Conservation (phyloP, 2,113 vertebrate genomes). For the Ageneiosus marmoratus region DNA sequence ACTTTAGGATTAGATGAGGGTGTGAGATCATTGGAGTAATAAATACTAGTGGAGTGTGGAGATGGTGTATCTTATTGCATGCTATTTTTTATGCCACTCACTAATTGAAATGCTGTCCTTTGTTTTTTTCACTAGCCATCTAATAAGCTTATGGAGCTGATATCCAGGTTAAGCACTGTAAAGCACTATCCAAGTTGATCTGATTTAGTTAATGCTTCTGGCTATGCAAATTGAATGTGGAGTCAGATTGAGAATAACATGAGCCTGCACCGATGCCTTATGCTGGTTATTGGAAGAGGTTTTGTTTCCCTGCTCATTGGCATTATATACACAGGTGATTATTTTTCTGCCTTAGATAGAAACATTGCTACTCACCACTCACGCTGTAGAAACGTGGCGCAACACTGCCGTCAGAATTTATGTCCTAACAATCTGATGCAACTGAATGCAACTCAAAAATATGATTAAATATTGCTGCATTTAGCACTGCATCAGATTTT, state of each 20-base stretch:
- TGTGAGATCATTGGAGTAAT: not conserved
- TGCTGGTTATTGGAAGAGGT: conserved; percentile 48
- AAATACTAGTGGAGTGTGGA: conserved; percentile 35
- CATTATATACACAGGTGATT: conserved; percentile 43
- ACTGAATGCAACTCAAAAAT: not conserved
- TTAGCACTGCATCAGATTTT: not conserved
- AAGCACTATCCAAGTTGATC: conserved; percentile 38
- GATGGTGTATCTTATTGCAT: not conserved
- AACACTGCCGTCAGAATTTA: conserved; percentile 2
- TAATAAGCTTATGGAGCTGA: conserved; percentile 35
- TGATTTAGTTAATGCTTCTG: conserved; percentile 27
- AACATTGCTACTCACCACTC: conserved; percentile 13
- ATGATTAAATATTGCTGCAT: not conserved
- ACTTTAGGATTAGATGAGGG: not conserved
- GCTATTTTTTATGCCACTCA: not conserved
- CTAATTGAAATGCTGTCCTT: conserved; percentile 23
- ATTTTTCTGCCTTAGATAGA: conserved; percentile 20
- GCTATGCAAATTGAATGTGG: conserved; percentile 28
- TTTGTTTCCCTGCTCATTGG: conserved; percentile 51
- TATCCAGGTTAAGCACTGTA: conserved; percentile 21
- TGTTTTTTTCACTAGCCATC: conserved; percentile 17
- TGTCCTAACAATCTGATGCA: not conserved
- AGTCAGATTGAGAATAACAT: conserved; percentile 2
- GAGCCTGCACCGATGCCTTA: conserved; percentile 12
- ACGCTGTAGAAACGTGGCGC: not conserved